Evolutionary conservation across 2,113 vertebrate genomes (phyloP).

Genomic region (Garra rufa): DNA sequence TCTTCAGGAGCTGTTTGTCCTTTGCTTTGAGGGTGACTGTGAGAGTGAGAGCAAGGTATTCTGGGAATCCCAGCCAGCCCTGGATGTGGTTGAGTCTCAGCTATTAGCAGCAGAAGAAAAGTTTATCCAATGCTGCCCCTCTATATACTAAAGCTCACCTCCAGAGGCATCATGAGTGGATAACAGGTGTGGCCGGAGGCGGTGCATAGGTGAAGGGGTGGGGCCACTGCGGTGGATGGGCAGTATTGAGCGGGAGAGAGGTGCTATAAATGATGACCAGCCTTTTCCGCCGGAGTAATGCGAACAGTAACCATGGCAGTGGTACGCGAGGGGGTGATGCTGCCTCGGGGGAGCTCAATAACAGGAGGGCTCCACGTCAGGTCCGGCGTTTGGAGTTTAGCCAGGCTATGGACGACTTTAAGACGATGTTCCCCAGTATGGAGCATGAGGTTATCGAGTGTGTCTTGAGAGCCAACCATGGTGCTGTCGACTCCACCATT

Average conservation of each 20-base stretch:
- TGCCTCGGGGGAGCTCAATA: constrained; percentile 83
- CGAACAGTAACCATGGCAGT: constrained; percentile 66
- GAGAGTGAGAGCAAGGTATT: constrained; percentile 15
- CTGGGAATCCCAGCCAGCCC: constrained; percentile 7
- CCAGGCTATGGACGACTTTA: constrained; percentile 99
- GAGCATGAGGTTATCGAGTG: constrained; percentile 98
- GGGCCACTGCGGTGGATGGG: constrained; percentile 19
- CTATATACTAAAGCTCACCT: neutral
- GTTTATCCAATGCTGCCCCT: constrained; percentile 9
- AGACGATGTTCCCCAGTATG: constrained; percentile 96
- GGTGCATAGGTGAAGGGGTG: constrained; percentile 36
- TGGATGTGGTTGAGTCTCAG: constrained; percentile 42
- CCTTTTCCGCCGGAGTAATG: constrained; percentile 79
- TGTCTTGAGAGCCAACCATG: constrained; percentile 93
- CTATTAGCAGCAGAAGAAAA: constrained; percentile 2
- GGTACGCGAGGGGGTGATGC: constrained; percentile 56
- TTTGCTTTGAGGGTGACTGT: constrained; percentile 21
- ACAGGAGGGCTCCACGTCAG: constrained; percentile 87
- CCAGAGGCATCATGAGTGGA: constrained; percentile 40
- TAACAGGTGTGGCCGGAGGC: constrained; percentile 20
- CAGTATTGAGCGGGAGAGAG: constrained; percentile 9
- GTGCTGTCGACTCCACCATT: constrained; percentile 95
- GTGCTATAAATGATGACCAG: constrained; percentile 79
- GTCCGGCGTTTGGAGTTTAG: constrained; percentile 95
- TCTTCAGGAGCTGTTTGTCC: constrained; percentile 21